A percentile compares a stretch with the other conserved stretches of the same genome.
These are phyloP conservation scores for Tenthredo scrophulariae DNA, from an alignment of 2,888 invertebrate species.

Conservation along the genomic window DNA sequence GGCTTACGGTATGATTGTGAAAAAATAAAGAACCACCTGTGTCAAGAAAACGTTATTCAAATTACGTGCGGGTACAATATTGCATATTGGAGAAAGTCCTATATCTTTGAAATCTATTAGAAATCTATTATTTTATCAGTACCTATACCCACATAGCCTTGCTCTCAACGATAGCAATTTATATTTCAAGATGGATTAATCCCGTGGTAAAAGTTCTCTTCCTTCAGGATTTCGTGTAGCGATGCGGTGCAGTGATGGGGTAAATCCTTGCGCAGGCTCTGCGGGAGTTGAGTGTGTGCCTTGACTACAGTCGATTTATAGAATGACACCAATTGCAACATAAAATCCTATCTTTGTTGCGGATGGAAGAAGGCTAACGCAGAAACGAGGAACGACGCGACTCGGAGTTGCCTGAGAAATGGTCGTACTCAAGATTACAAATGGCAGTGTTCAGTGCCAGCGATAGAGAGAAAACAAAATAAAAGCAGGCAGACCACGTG, in stretches of 20 bases:
- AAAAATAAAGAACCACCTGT: not conserved
- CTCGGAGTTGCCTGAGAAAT: slow-evolving; percentile 69
- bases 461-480: slow-evolving; percentile 67
- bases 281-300: slow-evolving; percentile 40
- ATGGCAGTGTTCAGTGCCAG: slow-evolving; percentile 66
- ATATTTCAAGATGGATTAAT: not conserved
- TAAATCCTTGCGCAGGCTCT: slow-evolving; percentile 22
- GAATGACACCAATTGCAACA: slow-evolving; percentile 51
- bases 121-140: not conserved
- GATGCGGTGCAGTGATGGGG: not conserved
- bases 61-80: not conserved
- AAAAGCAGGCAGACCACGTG: slow-evolving; percentile 50
- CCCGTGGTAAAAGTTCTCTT: not conserved
- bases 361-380: slow-evolving; percentile 59
- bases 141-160: too few species aligned
- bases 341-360: slow-evolving; percentile 63
- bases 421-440: slow-evolving; percentile 72
- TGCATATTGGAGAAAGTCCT: not conserved
- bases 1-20: not conserved
- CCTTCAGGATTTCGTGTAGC: not conserved
- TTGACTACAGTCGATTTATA: slow-evolving; percentile 33
- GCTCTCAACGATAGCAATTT: not conserved
- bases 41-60: not conserved
- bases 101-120: not conserved
- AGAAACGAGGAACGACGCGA: slow-evolving; percentile 54